Conservation (phyloP, 2,888 invertebrate species). For the Lasioglossum calceatum region DNA sequence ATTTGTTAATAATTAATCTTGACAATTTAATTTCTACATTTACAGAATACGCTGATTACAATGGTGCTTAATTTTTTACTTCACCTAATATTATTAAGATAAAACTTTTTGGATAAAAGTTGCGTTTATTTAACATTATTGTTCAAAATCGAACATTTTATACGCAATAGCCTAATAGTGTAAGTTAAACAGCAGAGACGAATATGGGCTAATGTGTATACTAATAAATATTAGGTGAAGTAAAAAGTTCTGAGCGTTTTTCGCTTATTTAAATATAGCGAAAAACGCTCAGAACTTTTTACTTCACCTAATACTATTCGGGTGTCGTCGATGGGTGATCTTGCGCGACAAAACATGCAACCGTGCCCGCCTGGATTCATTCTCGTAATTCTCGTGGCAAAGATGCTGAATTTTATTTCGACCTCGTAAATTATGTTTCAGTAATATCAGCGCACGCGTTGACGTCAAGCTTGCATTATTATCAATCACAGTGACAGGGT, state of each 20-base stretch:
- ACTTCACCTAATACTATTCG: background rate
- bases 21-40: background rate
- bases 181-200: too few species aligned
- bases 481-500: conserved; percentile 79
- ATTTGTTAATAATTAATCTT: background rate
- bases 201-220: too few species aligned
- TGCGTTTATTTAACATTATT: background rate
- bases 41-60: background rate
- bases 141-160: too few species aligned
- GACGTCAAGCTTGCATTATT: conserved; percentile 76
- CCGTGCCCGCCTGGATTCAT: conserved; percentile 15
- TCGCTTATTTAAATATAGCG: too few species aligned
- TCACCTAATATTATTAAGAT: too few species aligned
- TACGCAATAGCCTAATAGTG: too few species aligned
- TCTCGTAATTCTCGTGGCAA: conserved; percentile 29
- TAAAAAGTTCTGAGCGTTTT: too few species aligned
- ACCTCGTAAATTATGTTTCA: conserved; percentile 79
- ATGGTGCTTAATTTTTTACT: background rate
- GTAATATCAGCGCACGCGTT: conserved; percentile 73
- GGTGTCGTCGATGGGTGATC: background rate
- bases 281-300: too few species aligned
- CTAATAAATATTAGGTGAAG: too few species aligned
- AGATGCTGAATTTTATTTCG: conserved; percentile 76
- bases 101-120: background rate
- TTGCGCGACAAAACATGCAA: conserved; percentile 17